Evolutionary conservation across 2,113 vertebrate species (phyloP).

Genomic region (Ciconia stormi): DNA sequence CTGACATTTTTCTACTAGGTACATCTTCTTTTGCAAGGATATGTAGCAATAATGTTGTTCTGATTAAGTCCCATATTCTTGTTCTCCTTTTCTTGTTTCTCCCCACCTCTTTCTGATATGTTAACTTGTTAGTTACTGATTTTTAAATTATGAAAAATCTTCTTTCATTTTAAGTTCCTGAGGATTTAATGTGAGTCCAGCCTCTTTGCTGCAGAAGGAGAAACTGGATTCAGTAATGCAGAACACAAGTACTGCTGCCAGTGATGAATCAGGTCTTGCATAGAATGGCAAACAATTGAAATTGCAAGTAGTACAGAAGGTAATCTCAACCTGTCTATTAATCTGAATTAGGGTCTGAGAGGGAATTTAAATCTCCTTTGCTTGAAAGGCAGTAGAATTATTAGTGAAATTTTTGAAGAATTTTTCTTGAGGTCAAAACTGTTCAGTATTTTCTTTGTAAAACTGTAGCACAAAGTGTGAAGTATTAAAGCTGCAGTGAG

Average conservation of each 20-base stretch:
- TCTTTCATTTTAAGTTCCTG: background rate
- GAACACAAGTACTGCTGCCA: background rate
- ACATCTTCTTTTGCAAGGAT: background rate
- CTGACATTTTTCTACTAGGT: background rate
- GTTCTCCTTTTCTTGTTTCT: background rate
- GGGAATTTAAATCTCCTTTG: background rate
- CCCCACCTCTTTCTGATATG: rapidly evolving
- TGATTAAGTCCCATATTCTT: background rate
- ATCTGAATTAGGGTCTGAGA: background rate
- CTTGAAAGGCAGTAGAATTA: background rate
- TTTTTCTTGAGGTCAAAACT: background rate
- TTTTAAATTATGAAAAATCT: background rate
- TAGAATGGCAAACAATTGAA: background rate
- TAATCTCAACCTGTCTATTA: background rate
- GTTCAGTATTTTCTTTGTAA: background rate
- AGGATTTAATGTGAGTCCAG: background rate
- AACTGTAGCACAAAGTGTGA: background rate
- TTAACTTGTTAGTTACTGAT: background rate
- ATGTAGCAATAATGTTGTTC: background rate
- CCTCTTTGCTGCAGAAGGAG: background rate
- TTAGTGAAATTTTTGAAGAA: background rate
- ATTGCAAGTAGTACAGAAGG: background rate
- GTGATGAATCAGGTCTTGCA: background rate
- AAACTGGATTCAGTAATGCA: background rate
- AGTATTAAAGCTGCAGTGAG: background rate